phyloP scores from a whole-genome alignment of 1,140 invertebrate species.

The Micrasema longulum region DNA sequence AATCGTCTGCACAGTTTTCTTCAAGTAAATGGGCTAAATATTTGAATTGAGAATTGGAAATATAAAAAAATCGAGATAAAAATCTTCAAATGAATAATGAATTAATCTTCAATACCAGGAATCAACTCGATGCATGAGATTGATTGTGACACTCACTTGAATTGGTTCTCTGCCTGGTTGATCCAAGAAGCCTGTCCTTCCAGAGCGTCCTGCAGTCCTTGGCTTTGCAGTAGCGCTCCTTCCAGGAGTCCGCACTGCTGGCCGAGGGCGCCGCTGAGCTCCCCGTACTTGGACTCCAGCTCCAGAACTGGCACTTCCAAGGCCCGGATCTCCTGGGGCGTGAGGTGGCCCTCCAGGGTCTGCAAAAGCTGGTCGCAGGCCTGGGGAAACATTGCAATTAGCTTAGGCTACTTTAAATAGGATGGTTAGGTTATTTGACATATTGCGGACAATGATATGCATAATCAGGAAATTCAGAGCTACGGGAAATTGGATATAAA shows the following conservation, averaged over 20 bases:
- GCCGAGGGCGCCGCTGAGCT: slow-evolving; percentile 77
- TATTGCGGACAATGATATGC: no score
- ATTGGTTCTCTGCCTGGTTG: slow-evolving; percentile 83
- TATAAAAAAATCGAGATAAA: no score
- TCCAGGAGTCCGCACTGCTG: slow-evolving; percentile 88
- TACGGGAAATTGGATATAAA: no score
- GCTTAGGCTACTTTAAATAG: no score
- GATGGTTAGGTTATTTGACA: no score
- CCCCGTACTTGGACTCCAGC: slow-evolving; percentile 81
- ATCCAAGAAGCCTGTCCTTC: slow-evolving; percentile 89
- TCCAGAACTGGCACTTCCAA: slow-evolving; percentile 84
- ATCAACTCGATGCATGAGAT: no score
- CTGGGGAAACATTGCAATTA: slow-evolving; percentile 61
- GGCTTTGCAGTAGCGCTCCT: slow-evolving; percentile 89
- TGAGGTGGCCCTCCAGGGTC: slow-evolving; percentile 83
- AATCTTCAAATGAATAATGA: no score
- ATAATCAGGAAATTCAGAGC: no score
- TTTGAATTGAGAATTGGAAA: no score
- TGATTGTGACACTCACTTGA: slow-evolving; percentile 84
- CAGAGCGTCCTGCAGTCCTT: slow-evolving; percentile 93
- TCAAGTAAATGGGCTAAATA: no score
- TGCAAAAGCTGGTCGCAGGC: slow-evolving; percentile 78
- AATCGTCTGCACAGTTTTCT: no score
- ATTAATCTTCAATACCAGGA: no score
- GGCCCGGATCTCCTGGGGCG: slow-evolving; percentile 79